phyloP scores from a whole-genome alignment of 2,888 invertebrate species.

The Meloe dianella region DNA sequence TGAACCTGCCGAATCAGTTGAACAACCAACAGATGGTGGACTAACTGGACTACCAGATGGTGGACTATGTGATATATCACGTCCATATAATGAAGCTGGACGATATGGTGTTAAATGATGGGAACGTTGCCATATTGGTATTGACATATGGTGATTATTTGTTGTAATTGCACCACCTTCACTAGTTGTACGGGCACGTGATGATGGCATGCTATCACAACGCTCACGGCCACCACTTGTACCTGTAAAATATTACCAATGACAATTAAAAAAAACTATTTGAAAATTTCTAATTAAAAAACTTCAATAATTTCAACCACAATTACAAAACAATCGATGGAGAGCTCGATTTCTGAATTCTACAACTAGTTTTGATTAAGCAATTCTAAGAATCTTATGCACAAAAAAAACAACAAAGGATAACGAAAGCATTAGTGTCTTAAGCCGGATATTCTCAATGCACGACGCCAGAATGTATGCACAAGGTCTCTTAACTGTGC shows the following conservation, averaged over 20 bases:
- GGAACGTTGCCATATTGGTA: slow-evolving; percentile 49
- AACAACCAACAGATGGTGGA: slow-evolving; percentile 64
- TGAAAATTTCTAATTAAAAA: no score
- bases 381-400: no score
- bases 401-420: no score
- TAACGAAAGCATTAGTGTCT: no score
- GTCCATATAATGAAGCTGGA: slow-evolving; percentile 60
- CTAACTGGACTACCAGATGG: slow-evolving; percentile 66
- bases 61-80: slow-evolving; percentile 58
- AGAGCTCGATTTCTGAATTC: no score
- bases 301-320: background rate
- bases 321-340: background rate
- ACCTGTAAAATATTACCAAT: slow-evolving; percentile 33
- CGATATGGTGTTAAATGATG: slow-evolving; percentile 57
- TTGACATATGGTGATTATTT: slow-evolving; percentile 35
- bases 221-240: slow-evolving; percentile 66
- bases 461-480: no score
- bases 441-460: no score
- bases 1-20: slow-evolving; percentile 73
- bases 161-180: slow-evolving; percentile 59
- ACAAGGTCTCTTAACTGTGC: no score
- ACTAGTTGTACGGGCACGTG: slow-evolving; percentile 71
- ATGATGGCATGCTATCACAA: slow-evolving; percentile 83
- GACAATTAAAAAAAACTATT: no score
- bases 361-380: no score